Evolutionary conservation across 1,140 invertebrate species (phyloP).

Genomic region (Heliothis virescens): DNA sequence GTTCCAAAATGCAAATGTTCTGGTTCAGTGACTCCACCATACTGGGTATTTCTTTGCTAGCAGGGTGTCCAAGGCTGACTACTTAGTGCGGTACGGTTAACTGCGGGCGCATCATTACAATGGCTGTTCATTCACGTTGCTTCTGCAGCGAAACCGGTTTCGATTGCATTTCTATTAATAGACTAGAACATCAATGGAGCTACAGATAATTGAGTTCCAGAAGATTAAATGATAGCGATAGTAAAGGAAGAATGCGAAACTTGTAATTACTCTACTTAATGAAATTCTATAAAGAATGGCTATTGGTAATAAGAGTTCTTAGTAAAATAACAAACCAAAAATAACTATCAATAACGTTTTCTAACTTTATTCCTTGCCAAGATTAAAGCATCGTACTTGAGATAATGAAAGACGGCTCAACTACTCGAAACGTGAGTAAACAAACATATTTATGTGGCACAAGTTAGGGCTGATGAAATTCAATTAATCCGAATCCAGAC

Average conservation of each 20-base stretch:
- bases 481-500: neutral
- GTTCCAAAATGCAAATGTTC: neutral
- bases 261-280: too few species aligned
- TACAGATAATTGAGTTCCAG: slow-evolving; percentile 1
- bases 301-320: neutral
- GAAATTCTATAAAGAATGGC: neutral
- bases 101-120: slow-evolving; percentile 26
- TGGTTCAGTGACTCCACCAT: neutral
- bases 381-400: neutral
- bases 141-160: slow-evolving; percentile 26
- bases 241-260: neutral
- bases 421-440: slow-evolving; percentile 1
- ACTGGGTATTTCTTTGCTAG: slow-evolving; percentile 8
- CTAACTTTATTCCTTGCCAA: neutral
- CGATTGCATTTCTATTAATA: slow-evolving; percentile 43
- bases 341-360: neutral
- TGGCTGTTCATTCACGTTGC: slow-evolving; percentile 28
- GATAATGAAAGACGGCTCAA: neutral
- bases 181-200: slow-evolving; percentile 2
- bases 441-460: neutral
- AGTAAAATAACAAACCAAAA: neutral
- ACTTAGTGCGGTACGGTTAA: slow-evolving; percentile 31
- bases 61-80: slow-evolving; percentile 14
- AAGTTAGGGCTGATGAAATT: neutral
- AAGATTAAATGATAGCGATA: neutral